These are phyloP conservation scores for Sinocyclocheilus grahami DNA, from an alignment of 2,113 vertebrate species.

Conservation along the genomic window DNA sequence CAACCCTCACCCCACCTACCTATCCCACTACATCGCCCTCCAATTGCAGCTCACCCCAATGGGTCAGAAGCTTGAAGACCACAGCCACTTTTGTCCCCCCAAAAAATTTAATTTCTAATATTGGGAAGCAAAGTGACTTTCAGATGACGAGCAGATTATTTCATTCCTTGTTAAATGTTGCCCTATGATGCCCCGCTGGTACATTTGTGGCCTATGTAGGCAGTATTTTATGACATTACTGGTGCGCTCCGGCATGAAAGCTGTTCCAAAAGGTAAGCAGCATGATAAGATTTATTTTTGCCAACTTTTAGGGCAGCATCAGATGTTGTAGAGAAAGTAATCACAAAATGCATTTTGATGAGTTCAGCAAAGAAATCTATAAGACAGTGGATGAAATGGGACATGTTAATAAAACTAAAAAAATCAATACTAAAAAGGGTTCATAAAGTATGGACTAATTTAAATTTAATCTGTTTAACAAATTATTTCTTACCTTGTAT, in stretches of 20 bases:
- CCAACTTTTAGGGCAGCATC: neutral
- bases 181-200: neutral
- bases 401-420: no score
- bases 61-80: neutral
- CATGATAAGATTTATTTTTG: neutral
- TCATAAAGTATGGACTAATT: no score
- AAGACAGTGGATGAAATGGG: no score
- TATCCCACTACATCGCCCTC: neutral
- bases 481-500: no score
- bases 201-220: neutral
- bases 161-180: neutral
- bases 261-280: neutral
- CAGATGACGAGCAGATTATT: neutral
- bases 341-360: neutral
- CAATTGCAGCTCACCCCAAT: neutral
- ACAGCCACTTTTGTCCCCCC: neutral
- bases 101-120: neutral
- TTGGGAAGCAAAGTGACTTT: neutral
- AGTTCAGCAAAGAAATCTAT: neutral
- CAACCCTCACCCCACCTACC: constrained; percentile 35
- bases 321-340: neutral
- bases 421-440: no score
- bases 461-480: no score
- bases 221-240: neutral
- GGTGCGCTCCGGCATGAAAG: neutral